phyloP scores from a whole-genome alignment of 2,888 invertebrate genomes.

The Malacosoma neustria region DNA sequence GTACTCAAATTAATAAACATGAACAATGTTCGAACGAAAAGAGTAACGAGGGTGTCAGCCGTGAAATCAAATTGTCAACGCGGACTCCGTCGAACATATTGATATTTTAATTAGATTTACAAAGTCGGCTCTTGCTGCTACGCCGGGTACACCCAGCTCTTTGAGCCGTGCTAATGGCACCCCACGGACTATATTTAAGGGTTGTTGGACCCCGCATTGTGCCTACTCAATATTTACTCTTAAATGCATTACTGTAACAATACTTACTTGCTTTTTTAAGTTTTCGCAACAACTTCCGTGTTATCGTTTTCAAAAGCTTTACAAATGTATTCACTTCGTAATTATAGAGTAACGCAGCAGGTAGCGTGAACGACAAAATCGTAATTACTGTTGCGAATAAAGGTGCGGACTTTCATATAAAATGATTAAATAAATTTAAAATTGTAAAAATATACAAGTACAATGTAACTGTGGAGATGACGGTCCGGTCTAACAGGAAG shows the following conservation, averaged over 20 bases:
- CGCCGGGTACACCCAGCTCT: conserved; percentile 67
- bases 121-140: conserved; percentile 55
- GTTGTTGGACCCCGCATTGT: conserved; percentile 66
- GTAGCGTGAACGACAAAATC: conserved; percentile 46
- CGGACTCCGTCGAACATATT: conserved; percentile 66
- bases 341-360: conserved; percentile 68
- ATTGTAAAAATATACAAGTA: background rate
- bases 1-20: conserved; percentile 8
- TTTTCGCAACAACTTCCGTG: conserved; percentile 70
- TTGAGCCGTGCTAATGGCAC: conserved; percentile 70
- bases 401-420: conserved; percentile 35
- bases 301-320: conserved; percentile 71
- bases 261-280: conserved; percentile 70
- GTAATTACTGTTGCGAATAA: conserved; percentile 55
- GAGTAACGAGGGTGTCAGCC: conserved; percentile 30
- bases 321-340: conserved; percentile 64
- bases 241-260: conserved; percentile 73
- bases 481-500: background rate
- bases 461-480: background rate
- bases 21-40: conserved; percentile 9
- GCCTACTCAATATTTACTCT: conserved; percentile 71
- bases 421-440: background rate
- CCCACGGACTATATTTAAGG: conserved; percentile 68
- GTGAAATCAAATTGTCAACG: conserved; percentile 71
- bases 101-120: conserved; percentile 76